Conservation (phyloP, 2,797 vertebrate genomes). For the Saguinus oedipus region DNA sequence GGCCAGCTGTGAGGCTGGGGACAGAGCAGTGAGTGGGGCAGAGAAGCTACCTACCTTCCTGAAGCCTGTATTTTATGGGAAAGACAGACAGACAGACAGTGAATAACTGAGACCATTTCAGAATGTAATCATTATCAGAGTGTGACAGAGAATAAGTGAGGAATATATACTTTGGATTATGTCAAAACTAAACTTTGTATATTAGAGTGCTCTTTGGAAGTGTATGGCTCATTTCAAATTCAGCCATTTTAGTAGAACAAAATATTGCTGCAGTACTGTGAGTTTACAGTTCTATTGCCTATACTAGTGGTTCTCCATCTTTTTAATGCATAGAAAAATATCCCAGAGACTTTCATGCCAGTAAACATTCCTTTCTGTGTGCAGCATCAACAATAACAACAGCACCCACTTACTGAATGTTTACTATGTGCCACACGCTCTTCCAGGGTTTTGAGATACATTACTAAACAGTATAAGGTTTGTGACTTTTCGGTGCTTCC, state of each 20-base stretch:
- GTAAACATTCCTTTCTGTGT: neutral
- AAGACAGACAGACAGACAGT: neutral
- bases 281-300: neutral
- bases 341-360: neutral
- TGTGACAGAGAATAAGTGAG: neutral
- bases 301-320: neutral
- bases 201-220: neutral
- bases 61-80: neutral
- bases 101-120: neutral
- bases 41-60: too few relatives aligned
- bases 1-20: neutral
- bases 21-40: neutral
- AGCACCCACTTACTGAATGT: neutral
- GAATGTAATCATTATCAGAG: neutral
- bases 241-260: neutral
- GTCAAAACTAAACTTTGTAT: neutral
- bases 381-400: neutral
- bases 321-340: neutral
- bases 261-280: neutral
- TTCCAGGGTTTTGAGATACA: neutral
- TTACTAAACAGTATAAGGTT: neutral
- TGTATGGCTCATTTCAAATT: neutral
- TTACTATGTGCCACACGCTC: neutral
- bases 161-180: neutral
- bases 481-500: neutral